Conservation (phyloP, 2,797 vertebrate genomes). For the Babyrousa celebensis region DNA sequence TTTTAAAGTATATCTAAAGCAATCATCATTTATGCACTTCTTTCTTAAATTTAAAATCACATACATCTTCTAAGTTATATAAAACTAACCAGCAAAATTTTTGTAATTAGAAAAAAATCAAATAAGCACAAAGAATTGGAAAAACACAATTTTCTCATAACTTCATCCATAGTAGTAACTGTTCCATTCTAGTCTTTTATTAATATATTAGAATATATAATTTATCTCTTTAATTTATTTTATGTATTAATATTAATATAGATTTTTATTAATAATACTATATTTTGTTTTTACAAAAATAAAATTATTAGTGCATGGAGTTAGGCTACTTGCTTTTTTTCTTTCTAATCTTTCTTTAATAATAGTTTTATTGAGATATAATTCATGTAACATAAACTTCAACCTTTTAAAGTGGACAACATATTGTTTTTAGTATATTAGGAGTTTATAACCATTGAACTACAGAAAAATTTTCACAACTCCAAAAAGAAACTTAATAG, state of each 20-base stretch:
- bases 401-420: neutral
- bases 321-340: neutral
- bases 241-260: neutral
- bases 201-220: neutral
- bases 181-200: neutral
- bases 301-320: neutral
- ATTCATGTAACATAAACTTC: conserved; percentile 17
- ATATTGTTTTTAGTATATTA: conserved; percentile 11
- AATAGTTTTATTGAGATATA: conserved; percentile 48
- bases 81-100: conserved; percentile 51
- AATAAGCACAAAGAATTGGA: conserved; percentile 33
- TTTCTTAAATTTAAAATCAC: conserved; percentile 64
- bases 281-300: conserved; percentile 45
- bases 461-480: conserved; percentile 23
- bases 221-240: neutral
- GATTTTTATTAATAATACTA: neutral
- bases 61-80: conserved; percentile 48
- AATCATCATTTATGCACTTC: neutral
- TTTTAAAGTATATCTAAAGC: conserved; percentile 27
- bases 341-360: neutral
- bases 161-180: conserved; percentile 17
- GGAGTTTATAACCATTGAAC: conserved; percentile 38
- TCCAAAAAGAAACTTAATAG: neutral
- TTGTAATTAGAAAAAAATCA: conserved; percentile 46
- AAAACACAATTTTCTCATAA: conserved; percentile 44